Conservation (phyloP, 1,140 invertebrate species). For the Probaryconus sp. region DNA sequence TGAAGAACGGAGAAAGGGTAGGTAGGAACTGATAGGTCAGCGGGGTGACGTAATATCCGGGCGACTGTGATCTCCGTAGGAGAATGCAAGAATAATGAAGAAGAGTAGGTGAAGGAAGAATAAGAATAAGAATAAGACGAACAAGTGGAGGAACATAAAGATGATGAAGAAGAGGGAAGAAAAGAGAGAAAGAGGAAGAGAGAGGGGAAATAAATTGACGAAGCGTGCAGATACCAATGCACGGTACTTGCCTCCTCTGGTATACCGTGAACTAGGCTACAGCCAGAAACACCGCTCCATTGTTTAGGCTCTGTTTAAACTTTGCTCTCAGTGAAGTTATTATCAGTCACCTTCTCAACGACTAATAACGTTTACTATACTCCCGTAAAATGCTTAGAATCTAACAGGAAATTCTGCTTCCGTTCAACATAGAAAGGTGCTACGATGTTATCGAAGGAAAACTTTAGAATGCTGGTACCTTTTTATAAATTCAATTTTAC, state of each 20-base stretch:
- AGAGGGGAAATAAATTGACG: slow-evolving; percentile 60
- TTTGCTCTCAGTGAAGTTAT: slow-evolving; percentile 14
- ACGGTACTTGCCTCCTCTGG: slow-evolving; percentile 55
- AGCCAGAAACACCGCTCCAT: no score
- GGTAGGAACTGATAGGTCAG: slow-evolving; percentile 58
- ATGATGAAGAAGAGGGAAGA: slow-evolving; percentile 1
- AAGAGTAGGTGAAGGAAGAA: slow-evolving; percentile 47
- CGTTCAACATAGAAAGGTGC: slow-evolving; percentile 21
- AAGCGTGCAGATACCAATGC: slow-evolving; percentile 64
- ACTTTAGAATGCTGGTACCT: slow-evolving; percentile 16
- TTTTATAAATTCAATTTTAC: background rate
- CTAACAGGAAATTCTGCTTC: slow-evolving; percentile 40
- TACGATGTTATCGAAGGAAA: slow-evolving; percentile 20
- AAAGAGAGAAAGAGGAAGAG: slow-evolving; percentile 7
- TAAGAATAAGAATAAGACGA: slow-evolving; percentile 25
- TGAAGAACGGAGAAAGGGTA: slow-evolving; percentile 7
- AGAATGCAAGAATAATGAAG: slow-evolving; percentile 60
- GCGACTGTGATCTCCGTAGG: slow-evolving; percentile 52
- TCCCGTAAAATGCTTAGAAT: slow-evolving; percentile 17
- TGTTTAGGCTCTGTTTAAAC: no score
- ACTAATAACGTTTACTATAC: slow-evolving; percentile 35
- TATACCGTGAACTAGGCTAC: slow-evolving; percentile 14
- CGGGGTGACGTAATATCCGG: slow-evolving; percentile 72
- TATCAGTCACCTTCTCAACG: slow-evolving; percentile 41
- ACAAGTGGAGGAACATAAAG: slow-evolving; percentile 26